These are phyloP conservation scores for Drymonia ruficornis DNA, from an alignment of 2,888 invertebrate species.

Conservation along the genomic window DNA sequence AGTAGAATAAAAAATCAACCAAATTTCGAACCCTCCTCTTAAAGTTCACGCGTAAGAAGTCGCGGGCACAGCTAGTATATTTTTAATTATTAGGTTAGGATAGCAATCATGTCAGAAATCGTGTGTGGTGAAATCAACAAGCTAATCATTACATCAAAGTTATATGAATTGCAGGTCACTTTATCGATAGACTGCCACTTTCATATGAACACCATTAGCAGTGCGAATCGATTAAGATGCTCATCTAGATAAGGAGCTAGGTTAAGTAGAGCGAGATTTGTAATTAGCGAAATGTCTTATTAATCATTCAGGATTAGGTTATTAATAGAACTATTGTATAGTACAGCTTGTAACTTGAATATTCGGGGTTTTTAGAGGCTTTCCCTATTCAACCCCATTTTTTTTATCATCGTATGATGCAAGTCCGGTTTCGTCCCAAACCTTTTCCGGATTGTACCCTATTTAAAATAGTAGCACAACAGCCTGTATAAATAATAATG, in stretches of 20 bases:
- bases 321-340: no score
- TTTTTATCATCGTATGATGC: no score
- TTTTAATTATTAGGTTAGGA: no score
- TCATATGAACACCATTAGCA: conserved; percentile 38
- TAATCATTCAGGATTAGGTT: background rate
- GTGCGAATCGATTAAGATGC: conserved; percentile 61
- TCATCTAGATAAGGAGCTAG: conserved; percentile 50
- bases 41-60: no score
- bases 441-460: no score
- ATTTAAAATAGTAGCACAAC: conserved; percentile 13
- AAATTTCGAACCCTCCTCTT: no score
- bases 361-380: no score
- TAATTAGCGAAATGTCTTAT: conserved; percentile 4
- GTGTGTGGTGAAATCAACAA: background rate
- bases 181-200: conserved; percentile 27
- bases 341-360: no score
- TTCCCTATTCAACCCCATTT: no score
- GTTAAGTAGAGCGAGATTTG: background rate
- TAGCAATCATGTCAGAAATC: background rate
- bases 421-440: no score
- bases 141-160: background rate
- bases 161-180: background rate
- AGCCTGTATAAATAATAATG: conserved; percentile 52
- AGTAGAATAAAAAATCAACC: no score
- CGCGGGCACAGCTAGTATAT: no score